Conservation (phyloP, 2,113 vertebrate genomes). For the Oreochromis aureus region DNA sequence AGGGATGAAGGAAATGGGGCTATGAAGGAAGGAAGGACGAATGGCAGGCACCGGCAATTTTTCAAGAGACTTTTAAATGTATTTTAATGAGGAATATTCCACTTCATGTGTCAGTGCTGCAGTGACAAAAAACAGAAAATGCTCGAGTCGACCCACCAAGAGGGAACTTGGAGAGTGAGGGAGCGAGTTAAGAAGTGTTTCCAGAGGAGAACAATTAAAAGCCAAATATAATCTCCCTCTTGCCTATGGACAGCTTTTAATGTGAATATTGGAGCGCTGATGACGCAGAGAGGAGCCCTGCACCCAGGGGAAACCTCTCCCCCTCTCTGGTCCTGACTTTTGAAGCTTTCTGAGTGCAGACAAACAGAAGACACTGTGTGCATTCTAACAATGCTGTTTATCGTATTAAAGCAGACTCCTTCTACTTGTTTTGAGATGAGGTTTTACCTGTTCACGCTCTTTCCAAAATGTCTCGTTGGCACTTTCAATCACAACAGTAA, state of each 20-base stretch:
- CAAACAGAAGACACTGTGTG: neutral
- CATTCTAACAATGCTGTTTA: neutral
- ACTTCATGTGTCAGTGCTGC: constrained; percentile 16
- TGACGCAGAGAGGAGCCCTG: constrained; percentile 16
- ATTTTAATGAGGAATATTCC: constrained; percentile 56
- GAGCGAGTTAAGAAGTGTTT: neutral
- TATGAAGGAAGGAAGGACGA: neutral
- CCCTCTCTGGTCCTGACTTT: neutral
- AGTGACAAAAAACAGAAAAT: neutral
- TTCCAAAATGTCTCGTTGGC: neutral
- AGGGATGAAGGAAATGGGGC: neutral
- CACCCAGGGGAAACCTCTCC: constrained; percentile 1
- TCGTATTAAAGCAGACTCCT: neutral
- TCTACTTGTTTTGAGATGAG: neutral
- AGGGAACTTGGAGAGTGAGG: neutral
- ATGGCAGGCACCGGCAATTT: neutral
- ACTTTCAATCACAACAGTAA: neutral
- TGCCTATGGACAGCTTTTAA: constrained; percentile 2
- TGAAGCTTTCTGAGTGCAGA: neutral
- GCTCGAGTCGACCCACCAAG: neutral
- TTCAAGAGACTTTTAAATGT: constrained; percentile 25
- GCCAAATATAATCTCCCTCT: constrained; percentile 10
- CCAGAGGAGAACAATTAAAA: constrained; percentile 43
- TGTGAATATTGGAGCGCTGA: constrained; percentile 4
- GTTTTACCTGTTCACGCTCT: neutral